phyloP scores from a whole-genome alignment of 2,797 vertebrate genomes.

The Notoglanidium macrostoma region DNA sequence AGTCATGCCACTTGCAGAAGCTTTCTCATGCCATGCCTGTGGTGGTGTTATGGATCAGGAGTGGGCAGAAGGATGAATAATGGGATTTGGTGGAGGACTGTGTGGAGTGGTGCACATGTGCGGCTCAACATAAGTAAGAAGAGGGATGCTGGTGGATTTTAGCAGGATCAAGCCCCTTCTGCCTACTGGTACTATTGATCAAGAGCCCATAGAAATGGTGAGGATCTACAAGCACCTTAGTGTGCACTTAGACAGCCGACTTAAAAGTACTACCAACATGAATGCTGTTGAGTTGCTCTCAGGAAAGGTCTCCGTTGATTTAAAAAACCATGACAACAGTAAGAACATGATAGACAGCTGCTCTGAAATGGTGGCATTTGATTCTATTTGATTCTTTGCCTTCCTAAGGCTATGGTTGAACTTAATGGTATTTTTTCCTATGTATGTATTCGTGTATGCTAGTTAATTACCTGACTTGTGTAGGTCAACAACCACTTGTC shows the following conservation, averaged over 20 bases:
- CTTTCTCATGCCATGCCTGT: conserved; percentile 13
- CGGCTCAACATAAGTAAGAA: conserved; percentile 2
- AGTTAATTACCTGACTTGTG: neutral
- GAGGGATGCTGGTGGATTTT: conserved; percentile 16
- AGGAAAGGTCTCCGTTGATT: neutral
- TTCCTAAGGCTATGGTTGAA: neutral
- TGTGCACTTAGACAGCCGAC: neutral
- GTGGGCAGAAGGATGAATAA: conserved; percentile 10
- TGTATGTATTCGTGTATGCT: neutral
- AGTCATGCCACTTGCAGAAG: conserved; percentile 17
- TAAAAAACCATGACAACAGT: neutral
- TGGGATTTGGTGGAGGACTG: conserved; percentile 22
- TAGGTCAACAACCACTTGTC: neutral
- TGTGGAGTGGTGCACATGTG: conserved; percentile 10
- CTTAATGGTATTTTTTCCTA: neutral
- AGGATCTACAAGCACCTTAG: neutral
- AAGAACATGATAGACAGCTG: neutral
- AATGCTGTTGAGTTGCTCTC: neutral
- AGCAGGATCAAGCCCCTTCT: conserved; percentile 24
- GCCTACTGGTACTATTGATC: conserved; percentile 15
- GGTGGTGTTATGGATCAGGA: conserved; percentile 21
- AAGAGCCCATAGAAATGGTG: conserved; percentile 5
- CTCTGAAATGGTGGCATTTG: neutral
- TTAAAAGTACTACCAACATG: neutral
- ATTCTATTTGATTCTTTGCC: neutral